These are phyloP conservation scores for Aplodontia rufa DNA, from an alignment of 2,113 vertebrate species.

Conservation along the genomic window DNA sequence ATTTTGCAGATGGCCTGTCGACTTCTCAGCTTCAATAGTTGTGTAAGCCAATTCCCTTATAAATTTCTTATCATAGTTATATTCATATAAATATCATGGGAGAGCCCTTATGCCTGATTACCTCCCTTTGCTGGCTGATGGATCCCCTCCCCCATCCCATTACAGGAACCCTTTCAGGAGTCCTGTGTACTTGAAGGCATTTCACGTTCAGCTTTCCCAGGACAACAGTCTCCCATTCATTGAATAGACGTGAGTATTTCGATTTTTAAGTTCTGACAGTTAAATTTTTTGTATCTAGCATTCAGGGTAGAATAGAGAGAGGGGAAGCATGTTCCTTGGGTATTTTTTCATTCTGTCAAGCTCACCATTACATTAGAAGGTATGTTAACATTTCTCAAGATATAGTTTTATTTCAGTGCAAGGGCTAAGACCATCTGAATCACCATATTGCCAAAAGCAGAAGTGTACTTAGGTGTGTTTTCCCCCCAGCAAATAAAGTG, in stretches of 20 bases:
- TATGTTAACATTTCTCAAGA: neutral
- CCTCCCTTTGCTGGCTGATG: neutral
- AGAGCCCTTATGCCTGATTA: neutral
- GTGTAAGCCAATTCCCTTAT: neutral
- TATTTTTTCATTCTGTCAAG: neutral
- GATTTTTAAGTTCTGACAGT: neutral
- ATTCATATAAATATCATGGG: neutral
- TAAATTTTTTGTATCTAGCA: neutral
- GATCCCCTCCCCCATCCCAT: neutral
- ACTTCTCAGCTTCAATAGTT: neutral
- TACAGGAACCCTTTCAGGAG: neutral
- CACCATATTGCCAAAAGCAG: neutral
- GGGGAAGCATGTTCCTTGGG: neutral
- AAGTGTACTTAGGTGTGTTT: neutral
- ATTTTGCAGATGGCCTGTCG: neutral
- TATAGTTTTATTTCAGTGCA: neutral
- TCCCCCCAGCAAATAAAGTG: neutral
- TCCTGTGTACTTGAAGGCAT: neutral
- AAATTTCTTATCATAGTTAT: neutral
- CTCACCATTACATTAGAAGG: neutral
- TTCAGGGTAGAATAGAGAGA: neutral
- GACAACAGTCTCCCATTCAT: neutral
- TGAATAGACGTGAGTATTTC: neutral
- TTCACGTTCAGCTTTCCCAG: neutral
- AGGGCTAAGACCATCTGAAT: neutral